Conservation (phyloP, 2,888 invertebrate species). For the Sturmia bella region DNA sequence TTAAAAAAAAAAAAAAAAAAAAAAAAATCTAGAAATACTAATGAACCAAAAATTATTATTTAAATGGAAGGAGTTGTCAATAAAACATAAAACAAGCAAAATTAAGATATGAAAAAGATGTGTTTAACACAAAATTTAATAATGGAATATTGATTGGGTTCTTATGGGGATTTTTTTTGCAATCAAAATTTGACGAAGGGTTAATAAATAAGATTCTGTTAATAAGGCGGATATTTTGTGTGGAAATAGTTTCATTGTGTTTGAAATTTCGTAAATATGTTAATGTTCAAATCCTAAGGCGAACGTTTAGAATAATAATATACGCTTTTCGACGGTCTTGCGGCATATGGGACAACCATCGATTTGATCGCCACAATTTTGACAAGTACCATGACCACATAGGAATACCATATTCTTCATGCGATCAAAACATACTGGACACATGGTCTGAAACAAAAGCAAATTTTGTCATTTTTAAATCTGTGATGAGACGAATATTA, state of each 20-base stretch:
- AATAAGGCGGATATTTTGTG: constrained; percentile 38
- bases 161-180: constrained; percentile 1
- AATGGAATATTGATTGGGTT: too few relatives aligned
- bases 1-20: constrained; percentile 7
- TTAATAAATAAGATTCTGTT: constrained; percentile 35
- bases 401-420: constrained; percentile 99
- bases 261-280: constrained; percentile 14
- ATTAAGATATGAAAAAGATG: too few relatives aligned
- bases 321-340: constrained; percentile 97
- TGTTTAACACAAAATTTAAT: too few relatives aligned
- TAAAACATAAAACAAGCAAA: too few relatives aligned
- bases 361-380: constrained; percentile 99
- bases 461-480: neutral
- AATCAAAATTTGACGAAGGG: constrained; percentile 15
- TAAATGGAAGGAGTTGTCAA: neutral
- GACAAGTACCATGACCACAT: constrained; percentile 98
- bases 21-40: constrained; percentile 39
- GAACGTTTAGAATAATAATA: constrained; percentile 89
- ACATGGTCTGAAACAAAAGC: constrained; percentile 90
- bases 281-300: neutral
- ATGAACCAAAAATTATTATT: neutral
- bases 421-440: constrained; percentile 98
- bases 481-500: neutral
- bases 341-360: constrained; percentile 98
- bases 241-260: constrained; percentile 7